A percentile compares a stretch with the other conserved stretches of the same genome.
phyloP scores from a whole-genome alignment of 1,140 invertebrate species.

The Halictus rubicundus region DNA sequence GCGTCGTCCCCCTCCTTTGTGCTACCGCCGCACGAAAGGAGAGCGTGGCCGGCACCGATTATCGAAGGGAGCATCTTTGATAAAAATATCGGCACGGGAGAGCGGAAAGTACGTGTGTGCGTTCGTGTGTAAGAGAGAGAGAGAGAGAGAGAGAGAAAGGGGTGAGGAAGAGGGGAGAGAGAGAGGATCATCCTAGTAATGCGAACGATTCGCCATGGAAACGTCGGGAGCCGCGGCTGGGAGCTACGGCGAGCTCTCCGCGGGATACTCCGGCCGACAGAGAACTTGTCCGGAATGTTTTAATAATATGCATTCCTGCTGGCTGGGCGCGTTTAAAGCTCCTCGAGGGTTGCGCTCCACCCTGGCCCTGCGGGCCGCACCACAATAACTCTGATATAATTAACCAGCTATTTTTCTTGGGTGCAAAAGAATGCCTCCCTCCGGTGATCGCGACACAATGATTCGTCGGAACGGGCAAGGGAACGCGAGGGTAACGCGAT shows the following conservation, averaged over 20 bases:
- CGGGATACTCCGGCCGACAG: conserved; percentile 36
- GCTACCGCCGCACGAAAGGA: neutral
- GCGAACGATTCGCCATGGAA: conserved; percentile 70
- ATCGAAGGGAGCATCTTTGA: conserved; percentile 1
- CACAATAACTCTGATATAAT: conserved; percentile 40
- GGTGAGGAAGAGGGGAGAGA: neutral
- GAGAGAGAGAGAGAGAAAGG: too few species aligned
- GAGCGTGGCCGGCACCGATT: neutral
- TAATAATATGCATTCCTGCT: conserved; percentile 72
- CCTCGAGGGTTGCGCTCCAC: conserved; percentile 17
- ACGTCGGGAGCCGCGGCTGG: conserved; percentile 71
- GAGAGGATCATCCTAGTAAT: conserved; percentile 65
- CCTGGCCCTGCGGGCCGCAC: neutral
- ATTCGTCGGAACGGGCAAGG: neutral
- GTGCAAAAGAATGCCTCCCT: conserved; percentile 22
- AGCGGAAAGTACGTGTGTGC: too few species aligned
- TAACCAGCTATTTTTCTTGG: conserved; percentile 38
- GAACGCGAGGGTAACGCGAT: conserved; percentile 29
- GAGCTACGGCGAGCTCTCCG: conserved; percentile 63
- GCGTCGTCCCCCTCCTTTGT: neutral
- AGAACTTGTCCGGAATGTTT: conserved; percentile 68
- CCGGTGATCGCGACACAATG: conserved; percentile 1
- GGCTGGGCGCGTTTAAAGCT: conserved; percentile 56
- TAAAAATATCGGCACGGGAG: neutral
- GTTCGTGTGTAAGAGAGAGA: too few species aligned